These are phyloP conservation scores for Epistrophella euchroma DNA, from an alignment of 2,888 invertebrate species.

Conservation along the genomic window DNA sequence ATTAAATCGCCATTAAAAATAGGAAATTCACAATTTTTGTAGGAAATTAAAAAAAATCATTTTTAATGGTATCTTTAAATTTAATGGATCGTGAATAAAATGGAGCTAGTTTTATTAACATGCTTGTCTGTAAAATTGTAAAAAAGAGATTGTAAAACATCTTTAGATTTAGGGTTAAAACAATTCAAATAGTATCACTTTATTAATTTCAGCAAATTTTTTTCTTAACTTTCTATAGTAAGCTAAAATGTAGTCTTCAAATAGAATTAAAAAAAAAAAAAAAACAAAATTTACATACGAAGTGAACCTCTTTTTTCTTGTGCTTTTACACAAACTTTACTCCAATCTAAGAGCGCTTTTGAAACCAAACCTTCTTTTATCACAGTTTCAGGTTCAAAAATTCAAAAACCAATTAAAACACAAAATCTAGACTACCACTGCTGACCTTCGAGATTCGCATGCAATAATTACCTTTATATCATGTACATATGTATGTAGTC, in stretches of 20 bases:
- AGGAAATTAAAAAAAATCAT: no score
- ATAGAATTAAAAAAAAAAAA: not conserved
- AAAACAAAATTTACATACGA: not conserved
- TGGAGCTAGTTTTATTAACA: no score
- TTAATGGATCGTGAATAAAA: no score
- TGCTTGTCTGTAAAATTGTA: no score
- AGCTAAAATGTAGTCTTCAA: not conserved
- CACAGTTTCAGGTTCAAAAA: not conserved
- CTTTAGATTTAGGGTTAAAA: no score
- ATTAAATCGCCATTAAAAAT: no score
- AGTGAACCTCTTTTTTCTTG: not conserved
- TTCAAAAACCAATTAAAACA: not conserved
- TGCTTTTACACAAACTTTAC: not conserved
- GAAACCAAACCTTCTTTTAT: not conserved
- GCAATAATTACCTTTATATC: slow-evolving; percentile 3
- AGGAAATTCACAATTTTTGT: no score
- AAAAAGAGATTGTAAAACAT: no score
- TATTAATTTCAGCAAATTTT: not conserved
- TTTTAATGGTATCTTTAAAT: no score
- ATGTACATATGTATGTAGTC: no score
- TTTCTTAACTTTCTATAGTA: not conserved
- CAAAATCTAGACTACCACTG: not conserved
- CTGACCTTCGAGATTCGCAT: slow-evolving; percentile 15
- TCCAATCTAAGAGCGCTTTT: not conserved
- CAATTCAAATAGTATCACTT: no score